A percentile compares a stretch with the other conserved stretches of the same genome.
These are phyloP conservation scores for Hypsopygia costalis DNA, from an alignment of 2,888 invertebrate genomes.

Conservation along the genomic window DNA sequence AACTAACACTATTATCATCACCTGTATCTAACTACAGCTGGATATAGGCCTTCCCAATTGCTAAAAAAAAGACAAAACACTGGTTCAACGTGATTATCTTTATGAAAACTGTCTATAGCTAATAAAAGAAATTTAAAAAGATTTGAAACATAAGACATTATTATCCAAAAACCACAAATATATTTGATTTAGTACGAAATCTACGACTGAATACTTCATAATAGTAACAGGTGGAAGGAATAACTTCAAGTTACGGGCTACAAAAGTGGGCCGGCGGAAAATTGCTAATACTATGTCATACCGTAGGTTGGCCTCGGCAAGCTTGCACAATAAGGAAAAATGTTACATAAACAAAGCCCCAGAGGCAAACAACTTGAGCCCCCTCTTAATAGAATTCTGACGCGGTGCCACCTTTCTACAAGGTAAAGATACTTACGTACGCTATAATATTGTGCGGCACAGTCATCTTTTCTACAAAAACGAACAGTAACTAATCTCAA, in stretches of 20 bases:
- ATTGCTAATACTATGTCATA: constrained; percentile 21
- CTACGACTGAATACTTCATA: constrained; percentile 37
- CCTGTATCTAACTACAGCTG: too few relatives aligned
- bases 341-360: constrained; percentile 54
- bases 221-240: constrained; percentile 50
- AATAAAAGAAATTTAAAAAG: too few relatives aligned
- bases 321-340: constrained; percentile 32
- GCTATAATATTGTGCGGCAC: constrained; percentile 7
- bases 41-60: too few relatives aligned
- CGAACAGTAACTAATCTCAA: too few relatives aligned
- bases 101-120: too few relatives aligned
- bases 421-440: constrained; percentile 46
- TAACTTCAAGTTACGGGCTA: constrained; percentile 46
- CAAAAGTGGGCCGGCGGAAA: constrained; percentile 31
- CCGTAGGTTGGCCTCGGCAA: constrained; percentile 14
- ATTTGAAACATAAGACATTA: too few relatives aligned
- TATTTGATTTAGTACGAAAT: not conserved
- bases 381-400: constrained; percentile 61
- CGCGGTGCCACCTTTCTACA: constrained; percentile 45
- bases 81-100: too few relatives aligned
- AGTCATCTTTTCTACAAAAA: too few relatives aligned
- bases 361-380: constrained; percentile 47
- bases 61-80: too few relatives aligned
- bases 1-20: too few relatives aligned
- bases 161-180: too few relatives aligned